These are phyloP conservation scores for Apodemus agrarius DNA, from an alignment of 2,797 vertebrate genomes.

Conservation along the genomic window DNA sequence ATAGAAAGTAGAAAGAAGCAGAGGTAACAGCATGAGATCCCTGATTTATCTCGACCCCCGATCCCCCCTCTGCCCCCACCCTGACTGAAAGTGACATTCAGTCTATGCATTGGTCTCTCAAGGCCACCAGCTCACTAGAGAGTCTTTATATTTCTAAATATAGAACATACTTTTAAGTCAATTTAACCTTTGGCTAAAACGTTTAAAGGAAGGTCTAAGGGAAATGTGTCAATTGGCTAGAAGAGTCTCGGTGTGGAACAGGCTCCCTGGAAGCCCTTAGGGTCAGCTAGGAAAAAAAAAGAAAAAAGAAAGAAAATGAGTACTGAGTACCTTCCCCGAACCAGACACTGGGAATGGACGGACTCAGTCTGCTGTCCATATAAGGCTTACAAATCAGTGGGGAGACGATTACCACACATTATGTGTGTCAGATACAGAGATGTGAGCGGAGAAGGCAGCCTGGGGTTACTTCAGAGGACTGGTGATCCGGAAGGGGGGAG, in stretches of 20 bases:
- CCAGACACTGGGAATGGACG: not conserved
- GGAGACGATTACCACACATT: not conserved
- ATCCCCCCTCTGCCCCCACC: too few species aligned
- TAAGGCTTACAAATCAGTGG: not conserved
- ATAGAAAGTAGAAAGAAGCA: not conserved
- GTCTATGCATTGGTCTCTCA: not conserved
- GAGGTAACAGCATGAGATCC: not conserved
- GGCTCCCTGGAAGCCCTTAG: not conserved
- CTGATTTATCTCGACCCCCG: not conserved
- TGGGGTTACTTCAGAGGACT: not conserved
- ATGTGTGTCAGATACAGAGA: not conserved
- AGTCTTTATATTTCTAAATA: slow-evolving; percentile 8
- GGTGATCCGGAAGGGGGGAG: not conserved
- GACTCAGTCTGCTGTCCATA: not conserved
- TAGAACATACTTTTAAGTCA: not conserved
- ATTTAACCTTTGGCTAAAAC: slow-evolving; percentile 24
- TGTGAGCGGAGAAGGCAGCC: not conserved
- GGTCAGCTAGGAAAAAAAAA: not conserved
- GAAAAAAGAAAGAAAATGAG: too few species aligned
- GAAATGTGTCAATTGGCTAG: not conserved
- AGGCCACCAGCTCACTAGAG: not conserved
- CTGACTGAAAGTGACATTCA: not conserved
- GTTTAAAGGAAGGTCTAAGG: slow-evolving; percentile 49
- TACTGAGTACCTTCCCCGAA: not conserved
- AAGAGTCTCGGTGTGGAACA: not conserved